Base-by-base conservation (phyloP, 2,888 invertebrate genomes). In the Carabus problematicus region DNA sequence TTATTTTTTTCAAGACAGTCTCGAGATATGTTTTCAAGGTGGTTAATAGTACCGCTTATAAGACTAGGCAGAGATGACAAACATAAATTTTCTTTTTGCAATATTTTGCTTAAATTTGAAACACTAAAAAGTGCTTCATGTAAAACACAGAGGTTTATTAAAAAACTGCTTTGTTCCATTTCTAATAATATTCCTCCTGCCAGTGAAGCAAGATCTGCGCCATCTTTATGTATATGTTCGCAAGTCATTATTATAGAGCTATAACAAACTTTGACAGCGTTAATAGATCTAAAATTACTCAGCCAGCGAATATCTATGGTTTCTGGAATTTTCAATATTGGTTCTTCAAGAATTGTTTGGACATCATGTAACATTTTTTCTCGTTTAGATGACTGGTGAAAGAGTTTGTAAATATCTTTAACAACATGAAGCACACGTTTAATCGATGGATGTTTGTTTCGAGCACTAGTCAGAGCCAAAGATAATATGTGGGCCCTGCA, bases 261-360 rank as follows among this genome's bases (percentile, higher is more conserved):
- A 45, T 45, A 45, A 45, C n/a, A 45, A 45, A 45, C 45, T 45
- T 45, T 45, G 7, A 45, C 45, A 2, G 45, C 45, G 45, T 45
- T 45, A 45, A 45, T 45, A 2, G 45, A 45, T 45, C 45, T 45
- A 45, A 45, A 45, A 45, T 45, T 45, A 45, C 45, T 45, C 45
- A 45, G 45, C 45, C 45, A 45, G 45, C 45, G 45, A 6, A 45
- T 45, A 45, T 45, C 45, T 45, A 45, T 45, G 14, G 29, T 45
- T 45, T 45, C 45, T 45, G 45, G 7, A 45, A 45, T 45, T 45
- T 45, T 45, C 45, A 45, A 45, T 45, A 45, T 45, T 45, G 45
- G 45, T 45, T 45, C 45, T 45, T 45, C 45, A 45, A 45, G 45
- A 45, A 45, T 45, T 3, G 45, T 45, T 45, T 45, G 45, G 45